phyloP scores from a whole-genome alignment of 2,888 invertebrate species.

The Ophion costatus region DNA sequence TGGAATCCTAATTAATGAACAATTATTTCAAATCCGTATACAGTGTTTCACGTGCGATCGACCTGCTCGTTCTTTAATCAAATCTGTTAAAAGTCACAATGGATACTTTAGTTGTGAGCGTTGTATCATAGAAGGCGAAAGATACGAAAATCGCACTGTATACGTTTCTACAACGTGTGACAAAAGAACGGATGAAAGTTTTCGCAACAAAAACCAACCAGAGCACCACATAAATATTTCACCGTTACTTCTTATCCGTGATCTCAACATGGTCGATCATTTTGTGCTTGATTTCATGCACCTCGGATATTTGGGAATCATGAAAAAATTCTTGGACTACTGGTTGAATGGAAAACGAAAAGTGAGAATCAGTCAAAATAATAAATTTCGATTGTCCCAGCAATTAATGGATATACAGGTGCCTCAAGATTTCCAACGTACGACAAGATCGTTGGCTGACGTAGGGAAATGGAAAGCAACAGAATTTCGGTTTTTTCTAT shows the following conservation, averaged over 20 bases:
- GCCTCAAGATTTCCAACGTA: conserved; percentile 13
- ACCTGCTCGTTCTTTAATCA: conserved; percentile 30
- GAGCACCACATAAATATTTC: conserved; percentile 54
- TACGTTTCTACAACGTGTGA: conserved; percentile 7
- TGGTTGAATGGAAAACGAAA: not conserved
- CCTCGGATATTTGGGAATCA: not conserved
- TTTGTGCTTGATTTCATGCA: conserved; percentile 5
- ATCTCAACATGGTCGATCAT: not conserved
- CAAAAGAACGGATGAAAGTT: conserved; percentile 41
- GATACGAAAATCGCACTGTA: conserved; percentile 24
- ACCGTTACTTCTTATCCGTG: conserved; percentile 45
- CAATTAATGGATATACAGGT: not conserved
- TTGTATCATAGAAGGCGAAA: conserved; percentile 22
- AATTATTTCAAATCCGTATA: not conserved
- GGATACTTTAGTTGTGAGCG: conserved; percentile 35
- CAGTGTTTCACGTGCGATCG: conserved; percentile 35
- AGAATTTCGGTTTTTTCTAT: conserved; percentile 6
- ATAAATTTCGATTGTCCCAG: not conserved
- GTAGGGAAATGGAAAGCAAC: conserved; percentile 17
- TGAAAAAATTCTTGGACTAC: conserved; percentile 15
- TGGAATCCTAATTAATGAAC: conserved; percentile 18
- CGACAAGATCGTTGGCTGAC: not conserved
- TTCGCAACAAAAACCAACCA: conserved; percentile 45
- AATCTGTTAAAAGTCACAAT: conserved; percentile 23
- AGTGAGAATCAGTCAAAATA: conserved; percentile 1